Conservation (phyloP, 2,888 invertebrate species). For the Spatulosminthurus flaviceps region DNA sequence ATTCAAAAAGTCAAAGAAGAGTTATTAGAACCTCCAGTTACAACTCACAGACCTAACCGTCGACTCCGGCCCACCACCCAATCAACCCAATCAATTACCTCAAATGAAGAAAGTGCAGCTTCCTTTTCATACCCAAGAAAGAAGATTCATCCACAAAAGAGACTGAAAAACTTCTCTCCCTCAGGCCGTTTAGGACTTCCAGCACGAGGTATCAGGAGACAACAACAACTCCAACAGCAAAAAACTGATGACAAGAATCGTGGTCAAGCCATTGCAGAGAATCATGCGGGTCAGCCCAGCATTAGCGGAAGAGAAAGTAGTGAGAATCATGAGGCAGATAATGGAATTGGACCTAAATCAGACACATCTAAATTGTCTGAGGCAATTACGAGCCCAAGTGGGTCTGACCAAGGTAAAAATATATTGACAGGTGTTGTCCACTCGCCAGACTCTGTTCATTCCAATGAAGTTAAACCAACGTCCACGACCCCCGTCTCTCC, state of each 20-base stretch:
- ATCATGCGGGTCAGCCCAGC: not conserved
- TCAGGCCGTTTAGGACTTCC: slow-evolving; percentile 34
- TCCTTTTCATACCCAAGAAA: slow-evolving; percentile 35
- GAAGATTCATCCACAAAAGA: not conserved
- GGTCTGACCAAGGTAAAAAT: slow-evolving; percentile 15
- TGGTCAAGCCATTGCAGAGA: not conserved
- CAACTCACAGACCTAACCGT: slow-evolving; percentile 43
- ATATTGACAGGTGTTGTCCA: slow-evolving; percentile 23
- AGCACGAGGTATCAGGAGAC: slow-evolving; percentile 2
- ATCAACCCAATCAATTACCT: not conserved
- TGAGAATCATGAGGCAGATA: not conserved
- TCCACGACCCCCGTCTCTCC: slow-evolving; percentile 36
- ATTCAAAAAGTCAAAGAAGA: not conserved
- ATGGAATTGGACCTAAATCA: not conserved
- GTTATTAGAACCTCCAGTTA: slow-evolving; percentile 31
- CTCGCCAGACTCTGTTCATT: slow-evolving; percentile 41
- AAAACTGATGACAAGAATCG: slow-evolving; percentile 21
- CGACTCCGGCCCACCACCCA: slow-evolving; percentile 1
- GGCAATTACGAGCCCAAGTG: slow-evolving; percentile 18
- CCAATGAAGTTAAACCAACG: slow-evolving; percentile 37
- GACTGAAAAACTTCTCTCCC: slow-evolving; percentile 27
- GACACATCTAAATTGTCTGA: not conserved
- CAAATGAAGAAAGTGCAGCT: slow-evolving; percentile 30
- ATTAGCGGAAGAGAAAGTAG: slow-evolving; percentile 9
- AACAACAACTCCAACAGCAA: no score